phyloP scores from a whole-genome alignment of 2,888 invertebrate species.

The Marronus borbonicus region DNA sequence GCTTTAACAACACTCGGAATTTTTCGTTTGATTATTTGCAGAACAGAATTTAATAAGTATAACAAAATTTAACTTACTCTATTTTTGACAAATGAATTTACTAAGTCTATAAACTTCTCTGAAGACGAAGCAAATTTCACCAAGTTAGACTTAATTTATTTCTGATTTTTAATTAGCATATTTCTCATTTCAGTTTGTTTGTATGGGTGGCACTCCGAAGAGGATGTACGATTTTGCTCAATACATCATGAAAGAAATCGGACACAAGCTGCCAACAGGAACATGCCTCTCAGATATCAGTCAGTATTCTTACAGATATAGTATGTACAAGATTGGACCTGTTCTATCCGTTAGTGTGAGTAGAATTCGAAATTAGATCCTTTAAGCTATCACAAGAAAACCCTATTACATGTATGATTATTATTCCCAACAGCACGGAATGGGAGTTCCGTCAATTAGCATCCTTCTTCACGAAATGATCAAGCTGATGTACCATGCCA shows the following conservation, averaged over 20 bases:
- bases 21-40: no score
- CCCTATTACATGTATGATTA: neutral
- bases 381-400: neutral
- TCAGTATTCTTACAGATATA: constrained; percentile 92
- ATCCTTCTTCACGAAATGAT: constrained; percentile 97
- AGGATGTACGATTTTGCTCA: constrained; percentile 95
- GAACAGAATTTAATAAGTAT: no score
- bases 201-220: constrained; percentile 96
- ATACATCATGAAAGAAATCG: constrained; percentile 91
- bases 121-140: no score
- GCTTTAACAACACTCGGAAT: no score
- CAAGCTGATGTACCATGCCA: constrained; percentile 96
- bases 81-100: no score
- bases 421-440: constrained; percentile 85
- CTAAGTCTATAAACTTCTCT: no score
- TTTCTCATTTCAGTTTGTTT: constrained; percentile 84
- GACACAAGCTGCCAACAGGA: constrained; percentile 90
- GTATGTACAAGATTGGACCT: constrained; percentile 96
- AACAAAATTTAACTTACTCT: no score
- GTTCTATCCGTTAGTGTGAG: constrained; percentile 89
- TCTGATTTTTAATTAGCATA: neutral
- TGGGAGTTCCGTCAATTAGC: constrained; percentile 97
- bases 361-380: constrained; percentile 58
- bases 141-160: no score
- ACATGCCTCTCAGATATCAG: constrained; percentile 91